Evolutionary conservation across 2,797 vertebrate species (phyloP).

Genomic region (Microctenopoma steveboyesi): DNA sequence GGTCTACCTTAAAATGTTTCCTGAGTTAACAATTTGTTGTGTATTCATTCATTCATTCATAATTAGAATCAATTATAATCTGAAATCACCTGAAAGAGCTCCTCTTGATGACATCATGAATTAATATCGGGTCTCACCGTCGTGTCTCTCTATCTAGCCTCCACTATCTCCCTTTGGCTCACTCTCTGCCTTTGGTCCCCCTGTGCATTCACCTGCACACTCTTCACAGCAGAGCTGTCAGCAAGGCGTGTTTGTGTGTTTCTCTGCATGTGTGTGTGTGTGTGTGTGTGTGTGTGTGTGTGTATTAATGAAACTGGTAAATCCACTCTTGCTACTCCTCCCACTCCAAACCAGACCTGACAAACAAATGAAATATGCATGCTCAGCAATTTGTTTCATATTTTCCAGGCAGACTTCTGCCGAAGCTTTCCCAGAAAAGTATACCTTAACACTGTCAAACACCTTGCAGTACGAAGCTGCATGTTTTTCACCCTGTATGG

Average conservation of each 20-base stretch:
- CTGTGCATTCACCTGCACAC: constrained; percentile 39
- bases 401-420: constrained; percentile 48
- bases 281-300: constrained; percentile 12
- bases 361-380: constrained; percentile 67
- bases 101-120: constrained; percentile 20
- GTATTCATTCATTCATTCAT: neutral
- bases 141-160: constrained; percentile 17
- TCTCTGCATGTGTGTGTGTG: constrained; percentile 21
- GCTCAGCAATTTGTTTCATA: constrained; percentile 58
- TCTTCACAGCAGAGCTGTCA: constrained; percentile 52
- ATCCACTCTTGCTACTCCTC: constrained; percentile 46
- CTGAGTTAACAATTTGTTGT: neutral
- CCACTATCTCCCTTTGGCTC: constrained; percentile 23
- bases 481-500: neutral
- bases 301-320: constrained; percentile 60
- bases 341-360: constrained; percentile 57
- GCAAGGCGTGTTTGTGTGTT: constrained; percentile 31
- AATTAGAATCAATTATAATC: neutral
- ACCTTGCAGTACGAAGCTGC: neutral
- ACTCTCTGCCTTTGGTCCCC: constrained; percentile 11
- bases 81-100: constrained; percentile 19
- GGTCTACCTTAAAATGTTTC: neutral
- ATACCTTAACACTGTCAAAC: constrained; percentile 24
- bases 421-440: constrained; percentile 36
- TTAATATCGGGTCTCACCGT: constrained; percentile 28